These are phyloP conservation scores for Aleadryas rufinucha DNA, from an alignment of 2,113 vertebrate genomes.

Conservation along the genomic window DNA sequence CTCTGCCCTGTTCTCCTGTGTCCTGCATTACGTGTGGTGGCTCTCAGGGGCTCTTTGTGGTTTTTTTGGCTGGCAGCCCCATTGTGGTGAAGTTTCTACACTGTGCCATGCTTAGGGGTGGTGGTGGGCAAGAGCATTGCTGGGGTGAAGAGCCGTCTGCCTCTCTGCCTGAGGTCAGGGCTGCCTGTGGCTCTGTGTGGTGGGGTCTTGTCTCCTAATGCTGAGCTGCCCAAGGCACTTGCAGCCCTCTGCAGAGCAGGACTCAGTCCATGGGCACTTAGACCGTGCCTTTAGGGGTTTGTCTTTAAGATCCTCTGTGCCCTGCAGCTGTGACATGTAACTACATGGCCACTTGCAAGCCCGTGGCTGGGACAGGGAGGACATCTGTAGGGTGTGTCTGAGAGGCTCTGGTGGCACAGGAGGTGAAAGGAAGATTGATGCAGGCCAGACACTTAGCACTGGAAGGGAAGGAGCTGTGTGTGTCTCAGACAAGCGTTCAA, in stretches of 20 bases:
- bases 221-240: background rate
- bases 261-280: background rate
- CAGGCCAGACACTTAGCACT: background rate
- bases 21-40: background rate
- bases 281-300: background rate
- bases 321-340: background rate
- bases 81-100: background rate
- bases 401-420: background rate
- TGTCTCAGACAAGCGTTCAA: background rate
- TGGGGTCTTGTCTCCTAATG: background rate
- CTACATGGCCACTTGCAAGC: background rate
- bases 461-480: background rate
- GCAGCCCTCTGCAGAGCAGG: background rate
- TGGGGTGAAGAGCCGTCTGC: background rate
- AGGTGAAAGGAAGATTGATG: background rate
- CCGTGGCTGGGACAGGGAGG: fast-evolving
- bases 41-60: background rate
- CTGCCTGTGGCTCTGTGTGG: background rate
- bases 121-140: background rate
- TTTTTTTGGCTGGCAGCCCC: background rate
- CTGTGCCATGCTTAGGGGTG: fast-evolving
- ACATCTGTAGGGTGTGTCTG: background rate
- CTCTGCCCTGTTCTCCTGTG: background rate
- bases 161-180: background rate
- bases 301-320: background rate